These are phyloP conservation scores for Atethmia centrago DNA, from an alignment of 2,888 invertebrate genomes.

Conservation along the genomic window DNA sequence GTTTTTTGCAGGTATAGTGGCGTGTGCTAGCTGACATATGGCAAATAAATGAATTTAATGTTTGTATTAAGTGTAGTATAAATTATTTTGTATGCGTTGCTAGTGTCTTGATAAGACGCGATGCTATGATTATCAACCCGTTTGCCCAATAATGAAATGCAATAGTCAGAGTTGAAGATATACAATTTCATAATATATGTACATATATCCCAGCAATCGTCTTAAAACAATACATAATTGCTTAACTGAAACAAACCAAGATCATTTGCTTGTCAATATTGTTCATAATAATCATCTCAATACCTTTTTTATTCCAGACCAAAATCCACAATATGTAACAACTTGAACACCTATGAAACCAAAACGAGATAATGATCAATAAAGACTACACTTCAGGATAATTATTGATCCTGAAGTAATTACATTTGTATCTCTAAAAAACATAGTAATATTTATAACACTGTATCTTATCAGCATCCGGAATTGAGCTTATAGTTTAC, in stretches of 20 bases:
- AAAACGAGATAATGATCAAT: slow-evolving; percentile 1
- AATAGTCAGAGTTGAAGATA: background rate
- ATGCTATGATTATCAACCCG: background rate
- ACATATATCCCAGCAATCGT: no score
- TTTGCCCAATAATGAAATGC: background rate
- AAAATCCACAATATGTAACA: background rate
- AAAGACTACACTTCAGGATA: no score
- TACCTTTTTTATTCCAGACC: background rate
- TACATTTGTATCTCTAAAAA: background rate
- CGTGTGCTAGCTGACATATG: no score
- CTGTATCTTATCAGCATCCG: slow-evolving; percentile 15
- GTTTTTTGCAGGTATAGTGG: no score
- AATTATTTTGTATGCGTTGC: no score
- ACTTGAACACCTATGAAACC: background rate
- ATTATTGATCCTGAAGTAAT: slow-evolving; percentile 11
- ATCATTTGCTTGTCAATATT: background rate
- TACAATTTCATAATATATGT: background rate
- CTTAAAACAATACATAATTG: background rate
- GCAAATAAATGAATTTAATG: no score
- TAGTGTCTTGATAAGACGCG: background rate
- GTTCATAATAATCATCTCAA: background rate
- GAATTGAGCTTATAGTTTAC: background rate
- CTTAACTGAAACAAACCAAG: background rate
- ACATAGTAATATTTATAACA: background rate
- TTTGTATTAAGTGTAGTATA: no score